Evolutionary conservation across 1,140 invertebrate species (phyloP), one percentile per base, ranked within the genome.

Genomic region (Euborellia annulipes): DNA sequence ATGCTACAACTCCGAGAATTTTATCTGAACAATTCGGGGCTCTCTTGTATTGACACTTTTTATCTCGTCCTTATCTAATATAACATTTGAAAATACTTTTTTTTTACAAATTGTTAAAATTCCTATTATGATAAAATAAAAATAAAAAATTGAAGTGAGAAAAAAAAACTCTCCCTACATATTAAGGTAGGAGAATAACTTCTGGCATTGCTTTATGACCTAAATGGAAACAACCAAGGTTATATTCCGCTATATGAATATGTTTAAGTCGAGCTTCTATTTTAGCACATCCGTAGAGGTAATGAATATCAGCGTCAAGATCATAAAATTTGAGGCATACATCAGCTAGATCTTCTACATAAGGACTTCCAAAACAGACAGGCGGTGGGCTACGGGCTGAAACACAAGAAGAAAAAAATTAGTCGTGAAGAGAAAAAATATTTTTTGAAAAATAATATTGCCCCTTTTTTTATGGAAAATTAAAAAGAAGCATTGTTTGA

Each of bases 381-480:
- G 55, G 55, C 16, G 60, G 60, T 37, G 62, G 59, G 47, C 62
- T 62, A 17, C 49, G 52, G 8, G 49, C 60, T 63, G 43, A 21
- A 50, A 52, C 32, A 43, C 47, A 37, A 45, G 6, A 49, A 27
- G 9, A 48, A 36, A 13, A 20, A 43, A 18, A 36, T 17, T 36
- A 41, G 14, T 16, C 19, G 13, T 22, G 7, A 3, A 21, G n/a
- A 14, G 34, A 21, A 22, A 22, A n/a, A n/a, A n/a, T n/a, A n/a
- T n/a, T n/a, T n/a, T n/a, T n/a, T n/a, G n/a, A n/a, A n/a, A n/a
- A n/a, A n/a, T n/a, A n/a, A n/a, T n/a, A n/a, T n/a, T n/a, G n/a
- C n/a, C n/a, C n/a, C n/a, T n/a, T n/a, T n/a, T n/a, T n/a, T n/a
- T n/a, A n/a, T 27, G 23, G 23, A 45, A 49, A 50, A 46, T 47